Percentiles rank a stretch among this genome's conserved stretches.
These are phyloP conservation scores for Chelidonichthys spinosus DNA, from an alignment of 2,797 vertebrate species.

Conservation along the genomic window DNA sequence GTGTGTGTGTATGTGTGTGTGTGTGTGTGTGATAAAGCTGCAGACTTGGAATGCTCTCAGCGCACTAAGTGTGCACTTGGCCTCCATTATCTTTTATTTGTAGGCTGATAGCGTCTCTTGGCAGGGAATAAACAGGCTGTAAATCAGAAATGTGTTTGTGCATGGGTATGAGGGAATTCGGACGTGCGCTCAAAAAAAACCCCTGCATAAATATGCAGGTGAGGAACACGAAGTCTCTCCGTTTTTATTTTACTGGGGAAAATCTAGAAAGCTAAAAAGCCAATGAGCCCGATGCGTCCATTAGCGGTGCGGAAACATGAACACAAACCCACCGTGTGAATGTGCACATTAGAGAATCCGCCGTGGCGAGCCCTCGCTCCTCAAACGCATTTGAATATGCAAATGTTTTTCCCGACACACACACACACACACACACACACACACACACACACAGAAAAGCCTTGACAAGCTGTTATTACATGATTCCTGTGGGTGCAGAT, in stretches of 20 bases:
- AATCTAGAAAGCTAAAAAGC: conserved; percentile 15
- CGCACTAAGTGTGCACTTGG: conserved; percentile 79
- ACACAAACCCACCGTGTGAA: conserved; percentile 58
- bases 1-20: conserved; percentile 5
- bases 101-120: conserved; percentile 78
- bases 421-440: conserved; percentile 33
- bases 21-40: conserved; percentile 55
- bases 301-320: conserved; percentile 55
- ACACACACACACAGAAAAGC: conserved; percentile 38
- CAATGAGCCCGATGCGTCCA: conserved; percentile 54
- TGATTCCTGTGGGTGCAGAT: conserved; percentile 72
- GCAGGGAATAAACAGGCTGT: conserved; percentile 67
- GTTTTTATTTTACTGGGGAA: conserved; percentile 39
- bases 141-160: conserved; percentile 72
- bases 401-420: conserved; percentile 72
- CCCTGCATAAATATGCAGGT: conserved; percentile 52
- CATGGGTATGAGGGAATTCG: conserved; percentile 63
- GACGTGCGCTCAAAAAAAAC: conserved; percentile 34
- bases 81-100: conserved; percentile 85
- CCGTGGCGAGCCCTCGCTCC: conserved; percentile 63
- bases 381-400: conserved; percentile 76
- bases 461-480: conserved; percentile 83
- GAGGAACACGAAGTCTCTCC: conserved; percentile 4
- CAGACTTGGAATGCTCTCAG: conserved; percentile 69
- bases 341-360: conserved; percentile 66